Conservation (phyloP, 2,888 invertebrate species). For the Notocelia uddmanniana region DNA sequence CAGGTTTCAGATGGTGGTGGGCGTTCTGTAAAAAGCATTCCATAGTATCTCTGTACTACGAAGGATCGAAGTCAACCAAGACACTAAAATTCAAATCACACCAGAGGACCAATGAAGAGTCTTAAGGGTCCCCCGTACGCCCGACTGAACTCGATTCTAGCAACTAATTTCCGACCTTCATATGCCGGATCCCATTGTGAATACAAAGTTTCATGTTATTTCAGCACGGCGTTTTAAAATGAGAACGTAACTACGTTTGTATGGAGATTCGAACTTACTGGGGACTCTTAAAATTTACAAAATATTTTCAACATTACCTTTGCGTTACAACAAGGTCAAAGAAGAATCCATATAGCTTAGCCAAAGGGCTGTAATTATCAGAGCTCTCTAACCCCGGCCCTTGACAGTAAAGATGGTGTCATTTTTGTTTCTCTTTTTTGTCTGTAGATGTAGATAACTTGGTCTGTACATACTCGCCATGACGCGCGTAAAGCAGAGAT, state of each 20-base stretch:
- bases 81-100: constrained; percentile 61
- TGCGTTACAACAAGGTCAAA: neutral
- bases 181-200: too few species aligned
- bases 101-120: constrained; percentile 61
- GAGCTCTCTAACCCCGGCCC: neutral
- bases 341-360: neutral
- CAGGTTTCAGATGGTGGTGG: constrained; percentile 93
- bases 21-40: constrained; percentile 93
- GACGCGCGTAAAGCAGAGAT: neutral
- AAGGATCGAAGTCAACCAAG: constrained; percentile 58
- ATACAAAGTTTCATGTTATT: too few species aligned
- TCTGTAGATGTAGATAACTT: neutral
- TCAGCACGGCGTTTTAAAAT: too few species aligned
- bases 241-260: too few species aligned
- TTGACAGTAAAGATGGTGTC: constrained; percentile 3
- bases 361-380: neutral
- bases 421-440: neutral
- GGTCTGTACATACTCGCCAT: neutral
- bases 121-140: too few species aligned
- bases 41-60: constrained; percentile 86
- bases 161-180: too few species aligned
- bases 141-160: too few species aligned
- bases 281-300: constrained; percentile 48
- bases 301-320: neutral
- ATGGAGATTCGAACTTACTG: too few species aligned